phyloP scores from a whole-genome alignment of 2,797 vertebrate species.

The Kryptopterus vitreolus region DNA sequence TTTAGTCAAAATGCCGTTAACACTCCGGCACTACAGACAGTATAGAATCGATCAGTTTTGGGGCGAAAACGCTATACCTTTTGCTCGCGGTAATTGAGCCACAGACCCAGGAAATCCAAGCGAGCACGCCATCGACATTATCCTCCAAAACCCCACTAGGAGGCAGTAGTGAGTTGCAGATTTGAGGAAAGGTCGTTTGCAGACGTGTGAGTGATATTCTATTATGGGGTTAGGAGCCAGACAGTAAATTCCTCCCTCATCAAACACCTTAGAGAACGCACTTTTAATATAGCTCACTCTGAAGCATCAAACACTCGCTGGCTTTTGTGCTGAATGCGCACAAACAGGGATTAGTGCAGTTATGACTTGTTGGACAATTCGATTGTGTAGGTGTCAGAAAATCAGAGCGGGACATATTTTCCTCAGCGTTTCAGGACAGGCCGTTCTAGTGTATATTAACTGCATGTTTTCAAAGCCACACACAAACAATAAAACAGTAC shows the following conservation, averaged over 20 bases:
- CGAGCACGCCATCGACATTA: background rate
- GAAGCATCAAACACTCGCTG: constrained; percentile 33
- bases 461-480: background rate
- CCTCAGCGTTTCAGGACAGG: constrained; percentile 29
- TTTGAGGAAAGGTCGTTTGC: background rate
- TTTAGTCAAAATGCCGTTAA: background rate
- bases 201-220: constrained; percentile 23
- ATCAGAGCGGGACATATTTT: constrained; percentile 38
- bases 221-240: constrained; percentile 32
- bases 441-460: constrained; percentile 4
- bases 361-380: constrained; percentile 47
- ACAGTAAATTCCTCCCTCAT: constrained; percentile 34
- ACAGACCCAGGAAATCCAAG: background rate
- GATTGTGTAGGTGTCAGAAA: constrained; percentile 46
- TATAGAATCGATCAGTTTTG: background rate
- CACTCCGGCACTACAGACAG: background rate
- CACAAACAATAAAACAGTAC: background rate
- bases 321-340: constrained; percentile 42
- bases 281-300: constrained; percentile 41
- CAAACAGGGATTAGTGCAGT: constrained; percentile 45
- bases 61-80: background rate
- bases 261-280: constrained; percentile 25
- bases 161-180: constrained; percentile 67
- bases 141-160: constrained; percentile 56
- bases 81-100: background rate